Conservation (phyloP, 1,140 invertebrate species). For the Magallana angulata region DNA sequence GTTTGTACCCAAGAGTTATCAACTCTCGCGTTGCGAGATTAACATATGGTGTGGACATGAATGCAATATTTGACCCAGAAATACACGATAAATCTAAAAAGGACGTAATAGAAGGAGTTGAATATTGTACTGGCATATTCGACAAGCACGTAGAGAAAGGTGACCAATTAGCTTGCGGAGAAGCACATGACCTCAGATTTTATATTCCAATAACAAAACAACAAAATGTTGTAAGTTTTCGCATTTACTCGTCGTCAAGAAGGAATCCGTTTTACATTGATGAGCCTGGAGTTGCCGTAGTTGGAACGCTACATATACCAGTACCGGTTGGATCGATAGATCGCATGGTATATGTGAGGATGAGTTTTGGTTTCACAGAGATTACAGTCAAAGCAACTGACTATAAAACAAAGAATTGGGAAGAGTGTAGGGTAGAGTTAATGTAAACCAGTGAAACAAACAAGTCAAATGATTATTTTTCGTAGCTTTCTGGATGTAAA, state of each 20-base stretch:
- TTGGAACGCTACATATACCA: too few relatives aligned
- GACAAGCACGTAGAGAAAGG: constrained; percentile 57
- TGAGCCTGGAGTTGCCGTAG: too few relatives aligned
- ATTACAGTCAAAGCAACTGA: too few relatives aligned
- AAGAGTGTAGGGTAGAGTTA: too few relatives aligned
- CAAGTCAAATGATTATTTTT: too few relatives aligned
- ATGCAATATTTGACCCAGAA: constrained; percentile 43
- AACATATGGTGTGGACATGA: constrained; percentile 60
- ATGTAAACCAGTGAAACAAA: too few relatives aligned
- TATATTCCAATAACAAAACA: constrained; percentile 19
- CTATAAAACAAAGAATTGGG: too few relatives aligned
- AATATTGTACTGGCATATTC: constrained; percentile 57
- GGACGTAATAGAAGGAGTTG: constrained; percentile 34
- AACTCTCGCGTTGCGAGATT: constrained; percentile 53
- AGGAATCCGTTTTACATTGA: constrained; percentile 20
- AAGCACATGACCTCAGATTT: constrained; percentile 29
- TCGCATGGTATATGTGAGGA: too few relatives aligned
- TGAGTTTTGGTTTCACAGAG: too few relatives aligned
- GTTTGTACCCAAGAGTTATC: constrained; percentile 56
- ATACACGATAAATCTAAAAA: constrained; percentile 43
- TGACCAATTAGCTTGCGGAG: constrained; percentile 47
- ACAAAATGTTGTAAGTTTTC: constrained; percentile 20
- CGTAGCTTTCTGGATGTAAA: too few relatives aligned
- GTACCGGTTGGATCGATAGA: too few relatives aligned
- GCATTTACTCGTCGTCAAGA: constrained; percentile 1